A percentile compares a stretch with the other conserved stretches of the same genome.
Evolutionary conservation across 2,888 invertebrate species (phyloP).

Genomic region (Mimumesa dahlbomi): DNA sequence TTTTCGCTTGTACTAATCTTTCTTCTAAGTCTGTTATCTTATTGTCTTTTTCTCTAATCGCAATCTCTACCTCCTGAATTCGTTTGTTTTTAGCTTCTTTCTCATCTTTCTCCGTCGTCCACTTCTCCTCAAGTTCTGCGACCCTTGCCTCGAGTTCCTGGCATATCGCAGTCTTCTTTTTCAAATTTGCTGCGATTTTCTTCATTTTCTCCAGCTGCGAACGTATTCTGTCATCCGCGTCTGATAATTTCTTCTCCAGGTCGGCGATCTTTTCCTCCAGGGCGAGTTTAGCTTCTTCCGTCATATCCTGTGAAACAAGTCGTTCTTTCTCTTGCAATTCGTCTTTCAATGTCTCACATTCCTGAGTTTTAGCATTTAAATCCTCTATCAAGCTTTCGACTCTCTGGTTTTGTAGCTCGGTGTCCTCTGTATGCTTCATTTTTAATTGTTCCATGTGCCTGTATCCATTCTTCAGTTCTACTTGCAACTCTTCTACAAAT

Average conservation of each 20-base stretch:
- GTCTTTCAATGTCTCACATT: slow-evolving; percentile 74
- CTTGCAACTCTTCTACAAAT: slow-evolving; percentile 64
- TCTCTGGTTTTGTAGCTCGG: slow-evolving; percentile 74
- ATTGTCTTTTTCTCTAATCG: slow-evolving; percentile 67
- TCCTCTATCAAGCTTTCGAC: slow-evolving; percentile 80
- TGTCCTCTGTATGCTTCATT: slow-evolving; percentile 78
- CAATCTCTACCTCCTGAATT: slow-evolving; percentile 65
- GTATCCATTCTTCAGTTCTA: slow-evolving; percentile 79
- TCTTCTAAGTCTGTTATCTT: slow-evolving; percentile 68
- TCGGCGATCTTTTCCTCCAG: slow-evolving; percentile 78
- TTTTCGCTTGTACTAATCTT: slow-evolving; percentile 46
- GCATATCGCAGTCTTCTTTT: slow-evolving; percentile 86
- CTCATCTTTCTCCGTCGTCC: slow-evolving; percentile 70
- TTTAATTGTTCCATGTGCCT: slow-evolving; percentile 80
- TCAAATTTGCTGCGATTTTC: slow-evolving; percentile 88
- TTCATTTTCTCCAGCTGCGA: slow-evolving; percentile 89
- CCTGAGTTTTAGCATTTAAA: slow-evolving; percentile 79
- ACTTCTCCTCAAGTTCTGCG: slow-evolving; percentile 66
- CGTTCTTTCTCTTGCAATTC: slow-evolving; percentile 79
- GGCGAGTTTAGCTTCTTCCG: slow-evolving; percentile 74
- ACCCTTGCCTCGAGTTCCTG: slow-evolving; percentile 83
- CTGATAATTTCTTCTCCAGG: slow-evolving; percentile 76
- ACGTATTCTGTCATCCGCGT: slow-evolving; percentile 84
- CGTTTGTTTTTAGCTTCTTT: slow-evolving; percentile 69
- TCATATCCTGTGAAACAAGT: slow-evolving; percentile 70